Base-by-base conservation (phyloP, 2,797 vertebrate species). In the Eupleurogrammus muticus region DNA sequence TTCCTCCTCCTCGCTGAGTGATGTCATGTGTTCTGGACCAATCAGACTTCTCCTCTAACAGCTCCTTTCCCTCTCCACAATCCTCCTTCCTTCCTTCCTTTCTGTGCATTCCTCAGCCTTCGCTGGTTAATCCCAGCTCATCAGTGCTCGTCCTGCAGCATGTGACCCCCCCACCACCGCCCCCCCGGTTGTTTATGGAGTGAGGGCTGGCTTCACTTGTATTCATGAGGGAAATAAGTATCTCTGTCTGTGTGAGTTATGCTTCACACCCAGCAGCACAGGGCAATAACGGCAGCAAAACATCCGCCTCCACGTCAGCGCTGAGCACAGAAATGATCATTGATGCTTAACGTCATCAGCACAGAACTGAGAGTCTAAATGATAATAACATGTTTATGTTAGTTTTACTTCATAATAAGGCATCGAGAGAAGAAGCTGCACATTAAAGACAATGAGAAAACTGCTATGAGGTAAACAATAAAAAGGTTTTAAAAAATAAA, bases 181-280 rank as follows among this genome's bases (percentile, higher is more conserved):
- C 63, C 20, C 62, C 74, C 28, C 8, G 48, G 52, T 70, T 84
- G 65, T 85, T 89, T 87, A 84, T 80, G 66, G n/a, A n/a, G 55
- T 57, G 17, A 42, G 66, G 2, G 10, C 50, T 1, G 9, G 23
- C 21, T 32, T 10, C 71, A 66, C 64, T n/a, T n/a, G 66, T 72
- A 81, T 74, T 85, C 88, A 83, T 70, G 71, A 73, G 90, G 87
- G 86, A 90, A 90, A 90, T 90, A 88, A 88, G 59, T 75, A 73
- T 75, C 66, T 59, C 72, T 77, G 85, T 83, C 79, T 81, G 73
- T 23, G 66, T 86, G 82, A 88, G 75, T 80, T 57, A 87, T 83
- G 79, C 76, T 76, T 91, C 87, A 84, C 74, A 87, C 88, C 77
- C 89, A 50, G 79, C 87, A 77, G 81, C 87, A 64, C 89, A 67